Conservation (phyloP, 2,888 invertebrate species). For the Phania funesta region DNA sequence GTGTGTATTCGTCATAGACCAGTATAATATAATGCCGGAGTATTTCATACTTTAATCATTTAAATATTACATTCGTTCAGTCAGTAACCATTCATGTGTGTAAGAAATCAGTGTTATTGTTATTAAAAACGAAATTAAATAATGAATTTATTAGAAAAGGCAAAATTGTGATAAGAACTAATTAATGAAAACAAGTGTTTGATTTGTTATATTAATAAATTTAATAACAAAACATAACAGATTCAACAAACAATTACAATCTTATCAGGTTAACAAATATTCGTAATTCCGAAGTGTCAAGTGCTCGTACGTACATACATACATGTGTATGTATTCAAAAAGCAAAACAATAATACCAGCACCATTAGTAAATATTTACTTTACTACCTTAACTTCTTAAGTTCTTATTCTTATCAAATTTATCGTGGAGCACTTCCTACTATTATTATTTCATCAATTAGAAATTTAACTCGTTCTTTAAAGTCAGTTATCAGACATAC, state of each 20-base stretch:
- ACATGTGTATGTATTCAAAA: not conserved
- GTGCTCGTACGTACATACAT: too few relatives aligned
- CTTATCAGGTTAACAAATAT: constrained; percentile 19
- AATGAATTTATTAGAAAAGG: not conserved
- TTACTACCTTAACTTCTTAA: not conserved
- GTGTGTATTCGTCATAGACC: constrained; percentile 15
- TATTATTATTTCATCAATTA: constrained; percentile 1
- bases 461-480: constrained; percentile 31
- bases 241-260: not conserved
- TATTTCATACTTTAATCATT: too few relatives aligned
- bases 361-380: not conserved
- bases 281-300: not conserved
- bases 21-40: constrained; percentile 7
- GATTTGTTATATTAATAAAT: too few relatives aligned
- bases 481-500: constrained; percentile 41
- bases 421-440: not conserved
- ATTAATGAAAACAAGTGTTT: too few relatives aligned
- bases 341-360: constrained; percentile 19
- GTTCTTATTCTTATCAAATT: not conserved
- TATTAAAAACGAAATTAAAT: constrained; percentile 9
- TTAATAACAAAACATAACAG: constrained; percentile 1
- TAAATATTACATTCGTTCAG: not conserved
- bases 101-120: constrained; percentile 27
- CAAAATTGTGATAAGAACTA: not conserved
- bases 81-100: constrained; percentile 36